phyloP scores from a whole-genome alignment of 2,888 invertebrate species.

The Physocephala rufipes region DNA sequence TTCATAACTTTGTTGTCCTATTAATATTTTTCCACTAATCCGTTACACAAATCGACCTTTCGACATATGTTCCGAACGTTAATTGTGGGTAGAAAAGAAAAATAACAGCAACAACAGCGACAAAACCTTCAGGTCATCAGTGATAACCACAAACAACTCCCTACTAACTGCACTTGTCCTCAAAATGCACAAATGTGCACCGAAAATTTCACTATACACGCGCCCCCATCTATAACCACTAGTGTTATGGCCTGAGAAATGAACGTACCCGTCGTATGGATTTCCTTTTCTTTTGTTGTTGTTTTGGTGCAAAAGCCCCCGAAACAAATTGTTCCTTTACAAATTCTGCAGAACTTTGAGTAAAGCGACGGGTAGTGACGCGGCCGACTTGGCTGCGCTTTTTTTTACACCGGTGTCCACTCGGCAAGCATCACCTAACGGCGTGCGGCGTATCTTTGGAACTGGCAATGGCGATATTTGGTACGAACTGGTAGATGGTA shows the following conservation, averaged over 20 bases:
- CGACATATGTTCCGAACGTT: slow-evolving; percentile 1
- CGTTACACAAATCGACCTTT: slow-evolving; percentile 16
- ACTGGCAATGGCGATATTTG: slow-evolving; percentile 55
- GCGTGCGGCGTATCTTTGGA: slow-evolving; percentile 61
- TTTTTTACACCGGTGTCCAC: slow-evolving; percentile 36
- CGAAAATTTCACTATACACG: slow-evolving; percentile 37
- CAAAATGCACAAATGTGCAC: slow-evolving; percentile 40
- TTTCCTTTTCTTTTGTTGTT: too few relatives aligned
- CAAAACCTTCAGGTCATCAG: slow-evolving; percentile 8
- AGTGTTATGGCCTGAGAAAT: not conserved
- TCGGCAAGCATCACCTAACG: slow-evolving; percentile 59
- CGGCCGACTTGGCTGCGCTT: slow-evolving; percentile 14
- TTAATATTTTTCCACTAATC: not conserved
- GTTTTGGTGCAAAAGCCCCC: slow-evolving; percentile 6
- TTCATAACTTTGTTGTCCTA: not conserved
- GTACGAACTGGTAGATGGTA: slow-evolving; percentile 27
- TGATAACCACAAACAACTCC: slow-evolving; percentile 21
- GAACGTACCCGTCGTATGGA: slow-evolving; percentile 8
- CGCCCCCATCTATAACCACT: slow-evolving; percentile 30
- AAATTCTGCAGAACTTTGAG: slow-evolving; percentile 14
- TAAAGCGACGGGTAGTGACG: slow-evolving; percentile 30
- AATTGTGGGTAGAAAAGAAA: slow-evolving; percentile 14
- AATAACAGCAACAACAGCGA: slow-evolving; percentile 5
- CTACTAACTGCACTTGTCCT: slow-evolving; percentile 28
- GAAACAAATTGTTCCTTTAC: slow-evolving; percentile 7